phyloP scores from a whole-genome alignment of 1,140 invertebrate genomes.

The Harlomillsia oculata region DNA sequence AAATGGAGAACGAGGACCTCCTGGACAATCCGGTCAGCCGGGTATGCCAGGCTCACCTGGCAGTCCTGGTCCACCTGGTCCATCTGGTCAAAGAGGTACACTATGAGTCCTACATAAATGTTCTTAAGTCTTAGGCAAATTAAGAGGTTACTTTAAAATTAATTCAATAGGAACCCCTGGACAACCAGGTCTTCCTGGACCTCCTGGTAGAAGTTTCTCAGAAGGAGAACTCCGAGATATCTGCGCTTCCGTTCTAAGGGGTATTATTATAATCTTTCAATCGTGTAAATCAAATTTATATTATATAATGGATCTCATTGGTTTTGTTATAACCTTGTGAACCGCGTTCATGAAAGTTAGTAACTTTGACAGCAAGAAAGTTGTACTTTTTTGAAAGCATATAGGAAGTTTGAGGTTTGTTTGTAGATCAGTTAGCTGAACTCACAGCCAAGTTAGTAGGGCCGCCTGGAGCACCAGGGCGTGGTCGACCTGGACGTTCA shows the following conservation, averaged over 20 bases:
- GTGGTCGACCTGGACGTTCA: slow-evolving; percentile 39
- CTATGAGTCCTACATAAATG: slow-evolving; percentile 3
- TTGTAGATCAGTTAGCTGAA: slow-evolving; percentile 52
- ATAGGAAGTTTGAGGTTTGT: slow-evolving; percentile 2
- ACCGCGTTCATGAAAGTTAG: no score
- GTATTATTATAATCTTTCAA: no score
- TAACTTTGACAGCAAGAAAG: no score
- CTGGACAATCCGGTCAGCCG: slow-evolving; percentile 36
- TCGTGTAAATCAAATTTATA: no score
- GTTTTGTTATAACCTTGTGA: no score
- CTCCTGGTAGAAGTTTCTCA: slow-evolving; percentile 41
- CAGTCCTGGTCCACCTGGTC: slow-evolving; percentile 41
- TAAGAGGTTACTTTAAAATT: background rate
- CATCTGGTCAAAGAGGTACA: slow-evolving; percentile 42
- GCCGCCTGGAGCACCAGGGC: slow-evolving; percentile 52
- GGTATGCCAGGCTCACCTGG: slow-evolving; percentile 36
- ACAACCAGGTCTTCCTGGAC: slow-evolving; percentile 47
- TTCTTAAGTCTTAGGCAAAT: background rate
- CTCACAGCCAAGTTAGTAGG: slow-evolving; percentile 50
- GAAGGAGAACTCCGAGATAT: slow-evolving; percentile 49
- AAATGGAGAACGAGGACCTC: slow-evolving; percentile 44
- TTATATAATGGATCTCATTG: no score
- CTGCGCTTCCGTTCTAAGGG: slow-evolving; percentile 47
- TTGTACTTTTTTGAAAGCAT: no score
- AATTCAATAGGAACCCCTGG: slow-evolving; percentile 43